These are phyloP conservation scores for Cirrhinus molitorella DNA, from an alignment of 2,797 vertebrate species.

Conservation along the genomic window DNA sequence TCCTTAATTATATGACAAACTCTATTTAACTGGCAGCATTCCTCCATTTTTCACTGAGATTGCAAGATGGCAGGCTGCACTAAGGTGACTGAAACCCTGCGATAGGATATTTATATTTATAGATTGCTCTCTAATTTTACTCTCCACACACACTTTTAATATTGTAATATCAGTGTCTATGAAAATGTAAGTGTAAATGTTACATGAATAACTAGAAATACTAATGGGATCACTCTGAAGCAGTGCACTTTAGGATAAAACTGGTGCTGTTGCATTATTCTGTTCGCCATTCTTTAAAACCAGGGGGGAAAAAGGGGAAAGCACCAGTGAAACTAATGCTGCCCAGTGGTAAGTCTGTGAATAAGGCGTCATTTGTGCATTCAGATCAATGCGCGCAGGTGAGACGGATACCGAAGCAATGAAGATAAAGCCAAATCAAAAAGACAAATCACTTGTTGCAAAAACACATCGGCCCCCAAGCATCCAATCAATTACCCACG, in stretches of 20 bases:
- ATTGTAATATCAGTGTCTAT: not conserved
- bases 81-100: no score
- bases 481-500: conserved; percentile 56
- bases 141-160: no score
- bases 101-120: no score
- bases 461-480: conserved; percentile 45
- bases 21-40: no score
- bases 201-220: not conserved
- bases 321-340: conserved; percentile 11
- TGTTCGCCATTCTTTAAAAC: conserved; percentile 7
- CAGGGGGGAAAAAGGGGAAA: no score
- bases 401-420: conserved; percentile 39
- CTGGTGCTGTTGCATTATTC: not conserved
- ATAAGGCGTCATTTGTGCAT: conserved; percentile 48
- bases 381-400: conserved; percentile 53
- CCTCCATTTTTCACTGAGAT: no score
- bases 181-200: not conserved
- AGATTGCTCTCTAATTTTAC: no score
- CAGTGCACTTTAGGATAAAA: not conserved
- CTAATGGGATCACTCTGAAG: not conserved
- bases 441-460: conserved; percentile 56
- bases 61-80: no score
- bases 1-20: no score
- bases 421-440: conserved; percentile 53
- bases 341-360: conserved; percentile 26